phyloP scores from a whole-genome alignment of 2,888 invertebrate genomes.

The Boloria euphrosyne region DNA sequence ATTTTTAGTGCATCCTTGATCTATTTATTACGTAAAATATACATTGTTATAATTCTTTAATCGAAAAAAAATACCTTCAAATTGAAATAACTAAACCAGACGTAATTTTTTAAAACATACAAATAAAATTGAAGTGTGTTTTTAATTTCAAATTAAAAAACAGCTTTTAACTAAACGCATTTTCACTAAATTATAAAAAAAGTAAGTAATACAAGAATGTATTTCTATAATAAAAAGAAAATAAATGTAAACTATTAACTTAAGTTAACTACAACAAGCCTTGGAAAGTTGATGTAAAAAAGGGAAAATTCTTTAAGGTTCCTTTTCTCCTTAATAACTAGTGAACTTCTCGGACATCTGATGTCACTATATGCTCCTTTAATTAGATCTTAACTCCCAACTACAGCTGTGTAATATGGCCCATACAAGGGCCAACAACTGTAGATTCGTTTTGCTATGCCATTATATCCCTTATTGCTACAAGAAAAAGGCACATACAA shows the following conservation, averaged over 20 bases:
- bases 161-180: too few species aligned
- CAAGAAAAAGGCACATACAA: conserved; percentile 1
- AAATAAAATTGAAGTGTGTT: too few species aligned
- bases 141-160: too few species aligned
- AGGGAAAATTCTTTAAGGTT: conserved; percentile 6
- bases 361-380: conserved; percentile 38
- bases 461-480: conserved; percentile 17
- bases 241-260: neutral
- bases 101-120: too few species aligned
- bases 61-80: too few species aligned
- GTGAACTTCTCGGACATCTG: conserved; percentile 32
- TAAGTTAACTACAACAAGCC: neutral
- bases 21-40: too few species aligned
- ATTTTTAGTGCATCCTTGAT: too few species aligned
- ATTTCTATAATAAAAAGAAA: neutral
- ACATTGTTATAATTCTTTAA: too few species aligned
- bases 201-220: neutral
- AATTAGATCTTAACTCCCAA: conserved; percentile 38
- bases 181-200: too few species aligned
- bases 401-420: conserved; percentile 39
- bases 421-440: conserved; percentile 13
- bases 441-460: neutral
- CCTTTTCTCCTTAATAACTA: conserved; percentile 33
- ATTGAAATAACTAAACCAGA: too few species aligned
- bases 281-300: conserved; percentile 8